phyloP scores from a whole-genome alignment of 2,113 vertebrate species.

The Leuciscus idus region DNA sequence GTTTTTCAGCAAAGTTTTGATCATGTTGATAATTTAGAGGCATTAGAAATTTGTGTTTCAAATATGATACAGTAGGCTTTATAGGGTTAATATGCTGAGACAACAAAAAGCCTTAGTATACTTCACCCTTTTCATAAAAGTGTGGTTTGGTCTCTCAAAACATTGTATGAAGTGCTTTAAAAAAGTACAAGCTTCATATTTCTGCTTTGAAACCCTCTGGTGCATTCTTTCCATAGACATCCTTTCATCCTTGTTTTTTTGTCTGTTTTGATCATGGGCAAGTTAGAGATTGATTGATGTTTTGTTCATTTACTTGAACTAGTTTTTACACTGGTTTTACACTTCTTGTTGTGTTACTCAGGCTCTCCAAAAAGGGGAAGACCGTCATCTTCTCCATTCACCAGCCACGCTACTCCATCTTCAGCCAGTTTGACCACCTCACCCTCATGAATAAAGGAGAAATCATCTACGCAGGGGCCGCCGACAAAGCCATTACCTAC shows the following conservation, averaged over 20 bases:
- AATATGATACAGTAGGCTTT: neutral
- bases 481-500: constrained; percentile 67
- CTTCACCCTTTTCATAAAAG: neutral
- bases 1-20: neutral
- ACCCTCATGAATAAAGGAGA: constrained; percentile 80
- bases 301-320: neutral
- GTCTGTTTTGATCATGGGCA: neutral
- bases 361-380: constrained; percentile 74
- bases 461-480: constrained; percentile 74
- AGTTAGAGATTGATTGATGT: neutral
- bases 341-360: constrained; percentile 43
- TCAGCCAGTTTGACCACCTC: constrained; percentile 77
- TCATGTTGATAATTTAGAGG: neutral
- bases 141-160: neutral
- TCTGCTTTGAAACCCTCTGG: neutral
- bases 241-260: neutral
- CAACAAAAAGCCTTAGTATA: neutral
- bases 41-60: neutral
- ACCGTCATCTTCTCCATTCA: constrained; percentile 83
- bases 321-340: neutral
- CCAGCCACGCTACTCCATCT: constrained; percentile 83
- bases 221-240: neutral
- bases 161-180: neutral
- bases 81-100: neutral
- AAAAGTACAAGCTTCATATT: neutral